Base-by-base conservation (phyloP, 2,888 invertebrate genomes). In the Abscondita cerata region DNA sequence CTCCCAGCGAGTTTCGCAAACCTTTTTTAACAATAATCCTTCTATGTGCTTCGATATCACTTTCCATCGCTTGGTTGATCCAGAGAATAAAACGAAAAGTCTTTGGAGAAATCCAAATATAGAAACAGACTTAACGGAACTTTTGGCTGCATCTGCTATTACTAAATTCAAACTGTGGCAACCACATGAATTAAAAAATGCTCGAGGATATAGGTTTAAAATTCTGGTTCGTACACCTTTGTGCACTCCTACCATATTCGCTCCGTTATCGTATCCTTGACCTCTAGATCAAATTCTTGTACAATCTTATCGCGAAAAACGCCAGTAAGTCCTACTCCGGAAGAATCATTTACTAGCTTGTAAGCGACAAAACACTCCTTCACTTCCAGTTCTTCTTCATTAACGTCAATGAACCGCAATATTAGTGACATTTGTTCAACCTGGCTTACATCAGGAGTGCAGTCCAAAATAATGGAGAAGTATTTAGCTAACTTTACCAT, bases 181-280 rank as follows among this genome's bases (percentile, higher is more conserved):
- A 18, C 40, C 19, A 59, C 54, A 54, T 41, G 62, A 54, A 20
- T 44, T 54, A 65, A 66, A 64, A 54, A 62, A 59, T 40, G 65
- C 68, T 48, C 58, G 56, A 52, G 59, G 58, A 59, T 67, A 59
- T 65, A 56, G 52, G 51, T 66, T 54, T 41, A 64, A 59, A 59
- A 61, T 66, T 59, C 57, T 58, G 18, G 46, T 50, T 59, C 62
- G 61, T 33, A 66, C 61, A 48, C 66, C 64, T 46, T 52, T 64
- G 25, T 61, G 54, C 34, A 54, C 34, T 36, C 65, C 65, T 48
- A 64, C 63, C 68, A 69, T 68, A 48, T 67, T 68, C 18, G 64
- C 58, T 5, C 66, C 69, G 59, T 70, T 70, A 51, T 51, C 36
- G 16, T 34, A 51, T 16, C 36, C 34, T 34, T 51, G 51, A 11